phyloP scores from a whole-genome alignment of 2,113 vertebrate genomes.

The Phalacrocorax brasilianus region DNA sequence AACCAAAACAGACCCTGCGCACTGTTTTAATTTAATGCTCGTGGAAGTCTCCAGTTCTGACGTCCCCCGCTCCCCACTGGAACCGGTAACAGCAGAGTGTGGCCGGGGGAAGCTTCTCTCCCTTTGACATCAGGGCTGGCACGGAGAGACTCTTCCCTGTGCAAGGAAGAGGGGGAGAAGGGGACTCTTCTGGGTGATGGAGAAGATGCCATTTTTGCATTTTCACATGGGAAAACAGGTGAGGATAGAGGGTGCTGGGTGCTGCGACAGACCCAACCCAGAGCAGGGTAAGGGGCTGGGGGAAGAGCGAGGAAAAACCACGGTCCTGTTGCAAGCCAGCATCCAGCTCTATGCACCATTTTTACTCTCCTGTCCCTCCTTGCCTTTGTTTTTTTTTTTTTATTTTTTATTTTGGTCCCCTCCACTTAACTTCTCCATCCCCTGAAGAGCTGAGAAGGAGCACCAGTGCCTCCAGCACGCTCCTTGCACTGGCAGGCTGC shows the following conservation, averaged over 20 bases:
- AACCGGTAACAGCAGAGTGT: neutral
- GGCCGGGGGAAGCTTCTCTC: neutral
- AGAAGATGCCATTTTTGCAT: neutral
- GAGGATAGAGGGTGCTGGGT: neutral
- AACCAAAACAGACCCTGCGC: constrained; percentile 3
- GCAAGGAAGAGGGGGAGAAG: neutral
- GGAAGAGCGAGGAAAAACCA: neutral
- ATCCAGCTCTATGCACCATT: neutral
- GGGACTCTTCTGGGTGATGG: neutral
- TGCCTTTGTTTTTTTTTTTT: neutral
- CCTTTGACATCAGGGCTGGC: neutral
- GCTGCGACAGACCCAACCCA: neutral
- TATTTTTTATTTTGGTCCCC: too few relatives aligned
- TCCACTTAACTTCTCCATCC: neutral
- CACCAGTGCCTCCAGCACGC: neutral
- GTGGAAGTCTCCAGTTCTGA: neutral
- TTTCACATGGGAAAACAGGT: neutral
- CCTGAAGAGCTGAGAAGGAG: neutral
- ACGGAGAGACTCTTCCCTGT: neutral
- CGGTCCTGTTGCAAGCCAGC: neutral
- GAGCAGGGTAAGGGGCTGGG: neutral
- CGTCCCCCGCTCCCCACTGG: neutral
- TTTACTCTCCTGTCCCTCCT: neutral
- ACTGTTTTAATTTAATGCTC: neutral
- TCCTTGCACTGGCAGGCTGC: neutral